Evolutionary conservation across 2,113 vertebrate genomes (phyloP).

Genomic region (Leptodactylus fuscus): DNA sequence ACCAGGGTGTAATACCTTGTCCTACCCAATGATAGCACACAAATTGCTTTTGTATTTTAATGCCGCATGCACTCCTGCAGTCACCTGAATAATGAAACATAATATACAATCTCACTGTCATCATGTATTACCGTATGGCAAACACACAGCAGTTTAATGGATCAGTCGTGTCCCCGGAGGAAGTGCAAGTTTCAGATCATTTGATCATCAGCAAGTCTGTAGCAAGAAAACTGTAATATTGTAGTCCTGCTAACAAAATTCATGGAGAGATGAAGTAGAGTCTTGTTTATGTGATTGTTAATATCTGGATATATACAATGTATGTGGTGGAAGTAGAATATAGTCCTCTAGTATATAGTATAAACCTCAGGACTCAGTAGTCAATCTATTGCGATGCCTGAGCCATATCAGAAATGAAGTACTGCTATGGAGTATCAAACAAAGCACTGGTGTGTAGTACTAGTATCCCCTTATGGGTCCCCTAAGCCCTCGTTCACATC

Average conservation of each 20-base stretch:
- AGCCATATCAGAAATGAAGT: no score
- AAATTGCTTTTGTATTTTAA: neutral
- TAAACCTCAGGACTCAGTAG: no score
- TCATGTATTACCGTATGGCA: constrained; percentile 21
- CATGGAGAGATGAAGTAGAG: neutral
- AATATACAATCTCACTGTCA: constrained; percentile 26
- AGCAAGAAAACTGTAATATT: neutral
- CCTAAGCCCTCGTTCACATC: no score
- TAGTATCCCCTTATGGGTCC: no score
- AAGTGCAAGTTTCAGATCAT: constrained; percentile 21
- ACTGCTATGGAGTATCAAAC: no score
- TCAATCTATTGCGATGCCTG: no score
- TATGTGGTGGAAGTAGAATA: neutral
- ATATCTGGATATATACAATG: neutral
- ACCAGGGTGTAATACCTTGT: constrained; percentile 17
- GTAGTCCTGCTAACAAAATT: neutral
- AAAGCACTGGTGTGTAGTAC: no score
- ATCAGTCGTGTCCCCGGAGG: constrained; percentile 13
- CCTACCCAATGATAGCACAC: constrained; percentile 6
- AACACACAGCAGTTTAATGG: constrained; percentile 21
- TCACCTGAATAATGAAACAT: constrained; percentile 17
- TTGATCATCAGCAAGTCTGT: neutral
- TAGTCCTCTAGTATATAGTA: neutral
- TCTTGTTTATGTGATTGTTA: constrained; percentile 35
- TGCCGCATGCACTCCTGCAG: constrained; percentile 13